Percentiles rank a stretch among this genome's conserved stretches.
Evolutionary conservation across 2,113 vertebrate genomes (phyloP).

Genomic region (Butorides virescens): DNA sequence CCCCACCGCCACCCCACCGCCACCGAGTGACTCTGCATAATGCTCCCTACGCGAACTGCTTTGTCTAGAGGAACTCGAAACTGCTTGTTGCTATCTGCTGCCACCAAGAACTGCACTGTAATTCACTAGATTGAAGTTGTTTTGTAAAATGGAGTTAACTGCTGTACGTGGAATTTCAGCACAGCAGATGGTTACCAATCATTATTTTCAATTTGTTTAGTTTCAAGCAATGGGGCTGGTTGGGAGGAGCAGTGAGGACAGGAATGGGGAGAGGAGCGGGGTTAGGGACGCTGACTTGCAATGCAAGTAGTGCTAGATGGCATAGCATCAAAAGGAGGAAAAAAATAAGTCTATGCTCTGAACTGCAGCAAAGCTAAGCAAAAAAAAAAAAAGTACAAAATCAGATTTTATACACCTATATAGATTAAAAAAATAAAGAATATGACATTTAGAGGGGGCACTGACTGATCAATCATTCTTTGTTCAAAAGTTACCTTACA

Average conservation of each 20-base stretch:
- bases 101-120: conserved; percentile 63
- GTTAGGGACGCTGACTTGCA: background rate
- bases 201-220: conserved; percentile 81
- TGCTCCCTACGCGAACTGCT: conserved; percentile 9
- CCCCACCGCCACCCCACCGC: background rate
- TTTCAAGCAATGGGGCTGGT: conserved; percentile 59
- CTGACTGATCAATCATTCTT: background rate
- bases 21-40: conserved; percentile 34
- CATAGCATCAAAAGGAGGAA: background rate
- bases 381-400: background rate
- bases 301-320: background rate
- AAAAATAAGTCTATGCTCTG: background rate
- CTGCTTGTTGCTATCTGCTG: conserved; percentile 73
- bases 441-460: background rate
- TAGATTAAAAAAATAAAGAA: background rate
- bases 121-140: conserved; percentile 77
- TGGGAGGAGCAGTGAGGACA: conserved; percentile 22
- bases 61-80: conserved; percentile 67
- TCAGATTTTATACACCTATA: background rate
- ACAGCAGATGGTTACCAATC: conserved; percentile 79
- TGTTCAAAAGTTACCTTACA: conserved; percentile 12
- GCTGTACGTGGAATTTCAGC: conserved; percentile 78
- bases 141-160: conserved; percentile 81
- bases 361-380: conserved; percentile 4
- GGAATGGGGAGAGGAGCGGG: background rate